These are phyloP conservation scores for Tinea trinotella DNA, from an alignment of 2,888 invertebrate species.

Conservation along the genomic window DNA sequence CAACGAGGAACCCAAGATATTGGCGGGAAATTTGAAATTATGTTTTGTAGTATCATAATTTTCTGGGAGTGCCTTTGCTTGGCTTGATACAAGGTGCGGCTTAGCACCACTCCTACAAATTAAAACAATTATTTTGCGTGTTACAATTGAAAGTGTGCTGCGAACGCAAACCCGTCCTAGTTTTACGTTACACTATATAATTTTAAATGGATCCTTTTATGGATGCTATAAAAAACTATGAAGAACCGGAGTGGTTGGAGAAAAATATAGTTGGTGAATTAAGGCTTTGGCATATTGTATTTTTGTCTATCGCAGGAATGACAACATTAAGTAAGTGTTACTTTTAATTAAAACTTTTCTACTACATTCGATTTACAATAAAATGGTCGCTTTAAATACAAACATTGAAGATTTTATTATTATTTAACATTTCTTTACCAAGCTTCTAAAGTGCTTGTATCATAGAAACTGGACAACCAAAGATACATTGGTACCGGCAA, in stretches of 20 bases:
- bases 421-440: too few species aligned
- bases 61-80: conserved; percentile 36
- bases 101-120: conserved; percentile 56
- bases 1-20: not conserved
- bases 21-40: not conserved
- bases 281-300: conserved; percentile 86
- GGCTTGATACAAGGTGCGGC: conserved; percentile 59
- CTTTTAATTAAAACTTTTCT: not conserved
- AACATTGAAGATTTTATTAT: too few species aligned
- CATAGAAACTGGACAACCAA: too few species aligned
- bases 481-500: too few species aligned
- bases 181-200: not conserved
- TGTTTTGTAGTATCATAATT: not conserved
- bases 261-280: conserved; percentile 77
- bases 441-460: too few species aligned
- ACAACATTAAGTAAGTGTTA: conserved; percentile 74
- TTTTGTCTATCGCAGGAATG: conserved; percentile 77
- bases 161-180: not conserved
- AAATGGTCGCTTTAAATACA: too few species aligned
- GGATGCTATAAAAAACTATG: conserved; percentile 55
- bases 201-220: conserved; percentile 50
- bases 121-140: conserved; percentile 49
- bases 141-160: conserved; percentile 1
- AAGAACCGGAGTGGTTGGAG: conserved; percentile 82
- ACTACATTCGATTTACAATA: conserved; percentile 10